Evolutionary conservation across 2,113 vertebrate species (phyloP).

Genomic region (Nipponia nippon): DNA sequence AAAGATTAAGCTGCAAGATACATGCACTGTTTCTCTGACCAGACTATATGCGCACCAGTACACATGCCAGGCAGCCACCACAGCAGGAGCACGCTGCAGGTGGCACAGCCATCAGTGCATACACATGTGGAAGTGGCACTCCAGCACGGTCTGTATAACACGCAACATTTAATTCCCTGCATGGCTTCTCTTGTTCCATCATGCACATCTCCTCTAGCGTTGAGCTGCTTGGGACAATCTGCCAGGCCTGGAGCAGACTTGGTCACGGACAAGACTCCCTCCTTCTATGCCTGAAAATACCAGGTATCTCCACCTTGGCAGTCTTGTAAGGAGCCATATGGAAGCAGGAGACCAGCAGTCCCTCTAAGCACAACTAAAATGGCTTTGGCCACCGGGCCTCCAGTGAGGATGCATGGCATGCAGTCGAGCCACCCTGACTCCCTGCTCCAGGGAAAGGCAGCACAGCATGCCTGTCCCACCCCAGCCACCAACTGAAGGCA

Average conservation of each 20-base stretch:
- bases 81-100: background rate
- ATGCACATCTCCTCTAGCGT: too few relatives aligned
- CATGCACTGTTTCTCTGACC: background rate
- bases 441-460: background rate
- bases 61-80: rapidly evolving
- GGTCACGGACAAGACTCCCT: background rate
- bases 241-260: background rate
- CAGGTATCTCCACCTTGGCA: background rate
- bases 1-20: background rate
- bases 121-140: background rate
- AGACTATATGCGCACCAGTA: background rate
- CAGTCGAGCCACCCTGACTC: background rate
- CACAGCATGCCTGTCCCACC: background rate
- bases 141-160: rapidly evolving
- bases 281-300: background rate
- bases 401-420: background rate
- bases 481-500: rapidly evolving
- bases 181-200: background rate
- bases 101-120: too few relatives aligned
- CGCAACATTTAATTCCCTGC: too few relatives aligned
- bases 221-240: background rate
- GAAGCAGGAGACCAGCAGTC: background rate
- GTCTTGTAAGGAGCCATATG: rapidly evolving
- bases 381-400: background rate
- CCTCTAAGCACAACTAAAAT: background rate